Base-by-base conservation (phyloP, 1,140 invertebrate genomes). In the Listronotus oregonensis region DNA sequence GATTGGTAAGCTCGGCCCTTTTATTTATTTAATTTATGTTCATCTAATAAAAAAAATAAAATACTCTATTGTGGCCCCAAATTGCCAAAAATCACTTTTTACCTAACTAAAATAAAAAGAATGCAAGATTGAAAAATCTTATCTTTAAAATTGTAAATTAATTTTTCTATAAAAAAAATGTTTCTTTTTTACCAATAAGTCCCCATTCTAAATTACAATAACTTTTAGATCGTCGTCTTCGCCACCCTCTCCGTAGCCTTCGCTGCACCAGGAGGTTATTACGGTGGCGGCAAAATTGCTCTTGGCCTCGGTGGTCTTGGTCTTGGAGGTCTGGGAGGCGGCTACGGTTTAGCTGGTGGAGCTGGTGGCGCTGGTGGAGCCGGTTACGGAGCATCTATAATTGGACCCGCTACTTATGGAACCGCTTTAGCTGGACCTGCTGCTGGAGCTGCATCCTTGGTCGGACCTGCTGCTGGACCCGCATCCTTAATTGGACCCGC, bases 221-320 rank as follows among this genome's bases (percentile, higher is more conserved):
- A n/a, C 39, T 59, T 67, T 18, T 12, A 70, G 69, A 47, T 67
- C 46, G 61, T 54, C 46, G 31, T 59, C n/a, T 14, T 62, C 8
- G 63, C 64, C 18, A 21, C 39, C 49, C 32, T 69, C 10, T 65
- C 69, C 10, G 60, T 58, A 40, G 47, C 62, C 60, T 37, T 39
- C 15, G 66, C 62, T 34, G 54, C 61, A 40, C 63, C 69, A 39
- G 60, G 58, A 14, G 21, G 21, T 39, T n/a, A 17, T 46, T 54
- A 44, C 12, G 27, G 15, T 17, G 18, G 32, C 1, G 52, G 32
- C 32, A 39, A 46, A 17, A 32, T 47, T 31, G 65, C 58, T 44
- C 56, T 58, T 27, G 21, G 21, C 21, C 5, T 3, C 21, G 21
- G 21, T 27, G 46, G 59, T 17, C 46, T 39, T 50, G 59, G 50